Base-by-base conservation (phyloP, 2,888 invertebrate genomes). In the Endotricha flammealis region DNA sequence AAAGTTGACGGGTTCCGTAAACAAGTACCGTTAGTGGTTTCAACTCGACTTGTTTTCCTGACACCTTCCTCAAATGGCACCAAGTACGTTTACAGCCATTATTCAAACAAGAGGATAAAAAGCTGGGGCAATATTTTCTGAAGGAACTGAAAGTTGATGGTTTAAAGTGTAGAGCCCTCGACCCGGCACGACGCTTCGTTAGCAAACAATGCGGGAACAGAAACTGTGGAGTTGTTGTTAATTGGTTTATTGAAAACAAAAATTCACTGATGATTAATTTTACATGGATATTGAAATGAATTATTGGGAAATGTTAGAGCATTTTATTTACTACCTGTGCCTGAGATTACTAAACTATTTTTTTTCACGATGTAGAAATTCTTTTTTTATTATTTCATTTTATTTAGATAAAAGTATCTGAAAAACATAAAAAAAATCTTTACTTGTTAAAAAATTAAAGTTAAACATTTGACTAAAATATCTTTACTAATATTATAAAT, bases 71-170 rank as follows among this genome's bases (percentile, higher is more conserved):
- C 70, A 75, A 80, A 80, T 75, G 75, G 76, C 73, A 65, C 66
- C 69, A 64, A 80, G 82, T 79, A 79, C 81, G 70, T 77, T 82
- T 79, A 80, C 79, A 75, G 72, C 74, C 78, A 83, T 85, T 82
- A 85, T 85, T 85, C 85, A 83, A 86, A 85, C 83, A 82, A 82
- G 80, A 75, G 74, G 79, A 81, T 85, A 83, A 85, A 85, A 85
- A 85, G 81, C 79, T 73, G 61, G 67, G 79, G 78, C 79, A 82
- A 86, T 85, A 86, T 86, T 86, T 86, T 83, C 73, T 65, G 69
- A 79, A 79, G 79, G 74, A 79, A 65, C 75, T 64, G 79, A 75
- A 73, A 74, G 74, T 64, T 77, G 80, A 81, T 81, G 85, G 78
- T 82, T 85, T 82, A 82, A 81, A 85, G 83, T 82, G 85, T 78